Base-by-base conservation (phyloP, 1,140 invertebrate genomes). In the Drosophila miranda region DNA sequence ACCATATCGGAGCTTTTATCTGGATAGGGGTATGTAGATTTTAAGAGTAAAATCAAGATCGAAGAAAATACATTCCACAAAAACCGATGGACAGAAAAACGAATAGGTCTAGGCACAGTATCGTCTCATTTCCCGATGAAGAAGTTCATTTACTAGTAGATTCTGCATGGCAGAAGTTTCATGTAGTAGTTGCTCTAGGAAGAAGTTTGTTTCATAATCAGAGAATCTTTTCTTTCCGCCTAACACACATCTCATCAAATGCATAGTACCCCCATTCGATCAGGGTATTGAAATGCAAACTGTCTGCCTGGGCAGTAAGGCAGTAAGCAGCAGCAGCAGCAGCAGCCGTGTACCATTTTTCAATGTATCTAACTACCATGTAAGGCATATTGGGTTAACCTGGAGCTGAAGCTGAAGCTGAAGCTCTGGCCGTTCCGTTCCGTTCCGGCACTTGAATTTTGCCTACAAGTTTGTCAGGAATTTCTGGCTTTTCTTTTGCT, bases 381-480 rank as follows among this genome's bases (percentile, higher is more conserved):
- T 56, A 68, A 56, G 57, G 50, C 58, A 70, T 70, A 71, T 70
- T 63, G 55, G 63, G 56, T 75, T 73, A 68, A 55, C 58, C 56
- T 26, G 45, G 43, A 38, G 34, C 34, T 38, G 34, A 2, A 38
- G 34, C 28, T 30, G 1, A 30, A 0, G 28, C 34, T 38, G 30
- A 34, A 34, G 11, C 34, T 38, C 7, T 38, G 34, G 9, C 11
- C 9, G 9, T 38, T 38, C 34, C 30, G 9, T 34, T 34, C 56
- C 56, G 69, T 78, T 77, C 59, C 78, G 64, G 74, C 74, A 60
- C 54, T 77, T 74, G 60, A 50, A 50, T 54, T 57, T 59, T 61
- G 55, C 30, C 80, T 79, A 84, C 80, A 76, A 72, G 80, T 79
- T 84, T 83, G 75, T 62, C 80, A 84, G 80, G 80, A 83, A 83